Base-by-base conservation (phyloP, 2,797 vertebrate genomes). In the Cuniculus paca region DNA sequence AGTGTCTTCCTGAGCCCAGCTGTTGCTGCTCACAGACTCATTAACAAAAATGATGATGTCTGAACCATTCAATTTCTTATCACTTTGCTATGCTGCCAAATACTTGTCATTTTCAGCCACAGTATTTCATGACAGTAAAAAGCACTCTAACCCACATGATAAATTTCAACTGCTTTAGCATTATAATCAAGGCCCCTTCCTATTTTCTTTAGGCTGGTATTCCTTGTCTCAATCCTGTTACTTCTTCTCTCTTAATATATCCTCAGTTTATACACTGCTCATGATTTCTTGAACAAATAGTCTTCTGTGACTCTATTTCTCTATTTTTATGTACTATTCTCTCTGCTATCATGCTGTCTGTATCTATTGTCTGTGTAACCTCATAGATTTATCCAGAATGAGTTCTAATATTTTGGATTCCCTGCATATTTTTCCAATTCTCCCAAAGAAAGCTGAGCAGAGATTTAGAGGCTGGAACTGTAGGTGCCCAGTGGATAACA, bases 21-120 rank as follows among this genome's bases (percentile, higher is more conserved):
- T 31, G 2, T 4, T 48, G 8, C 50, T 63, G 14, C 2, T 0
- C 6, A 20, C 10, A 52, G 13, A 80, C 45, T n/a, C 28, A 50
- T 45, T 58, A 60, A 28, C 13, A 36, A 50, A 85, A 78, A 36
- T 9, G 6, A 4, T 56, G 20, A 10, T 72, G 13, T 60, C 31
- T 36, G 42, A 82, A 20, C 11, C 50, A 54, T 5, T 87, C 56
- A 20, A n/a, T 74, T 24, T 61, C 54, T 63, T 20, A 34, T 58
- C 31, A 42, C 20, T 91, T 81, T 88, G 24, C 17, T 48, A 50
- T 65, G 14, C 24, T 88, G 26, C 3, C 36, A 82, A 52, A 19
- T 50, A 6, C 61, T 48, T 93, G 31, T 14, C 42, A 17, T 72
- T 89, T 93, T 89, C 17, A 83, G 9, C 10, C 34, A 58, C 20